phyloP scores from a whole-genome alignment of 2,113 vertebrate genomes.

The Ranitomeya imitator region DNA sequence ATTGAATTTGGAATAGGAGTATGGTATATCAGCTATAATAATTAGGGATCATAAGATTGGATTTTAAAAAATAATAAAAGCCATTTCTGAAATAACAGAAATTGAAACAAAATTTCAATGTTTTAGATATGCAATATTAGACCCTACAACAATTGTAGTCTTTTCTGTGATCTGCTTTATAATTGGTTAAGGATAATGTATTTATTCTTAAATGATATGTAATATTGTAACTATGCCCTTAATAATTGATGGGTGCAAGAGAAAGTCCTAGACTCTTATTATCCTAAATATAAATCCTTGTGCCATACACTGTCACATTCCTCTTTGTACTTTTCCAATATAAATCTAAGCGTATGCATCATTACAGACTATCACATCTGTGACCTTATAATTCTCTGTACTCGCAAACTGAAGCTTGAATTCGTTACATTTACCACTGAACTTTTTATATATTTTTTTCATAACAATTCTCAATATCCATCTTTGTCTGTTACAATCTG shows the following conservation, averaged over 20 bases:
- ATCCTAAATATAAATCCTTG: background rate
- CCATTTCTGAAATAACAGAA: background rate
- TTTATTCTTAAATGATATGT: background rate
- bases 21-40: background rate
- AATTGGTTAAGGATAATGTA: background rate
- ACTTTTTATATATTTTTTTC: background rate
- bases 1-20: too few relatives aligned
- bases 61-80: background rate
- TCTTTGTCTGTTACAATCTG: background rate
- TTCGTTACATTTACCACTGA: background rate
- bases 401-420: background rate
- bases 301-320: background rate
- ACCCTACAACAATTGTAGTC: background rate
- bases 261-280: background rate
- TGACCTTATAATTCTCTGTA: background rate
- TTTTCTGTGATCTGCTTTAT: background rate
- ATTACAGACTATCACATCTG: background rate
- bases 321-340: slow-evolving; percentile 1
- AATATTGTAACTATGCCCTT: background rate
- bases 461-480: background rate
- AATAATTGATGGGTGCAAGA: background rate
- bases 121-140: background rate
- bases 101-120: background rate
- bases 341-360: background rate
- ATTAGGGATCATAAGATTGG: background rate